Evolutionary conservation across 2,888 invertebrate species (phyloP), one percentile per base, ranked within the genome.

Genomic region (Ypsolopha scabrella): DNA sequence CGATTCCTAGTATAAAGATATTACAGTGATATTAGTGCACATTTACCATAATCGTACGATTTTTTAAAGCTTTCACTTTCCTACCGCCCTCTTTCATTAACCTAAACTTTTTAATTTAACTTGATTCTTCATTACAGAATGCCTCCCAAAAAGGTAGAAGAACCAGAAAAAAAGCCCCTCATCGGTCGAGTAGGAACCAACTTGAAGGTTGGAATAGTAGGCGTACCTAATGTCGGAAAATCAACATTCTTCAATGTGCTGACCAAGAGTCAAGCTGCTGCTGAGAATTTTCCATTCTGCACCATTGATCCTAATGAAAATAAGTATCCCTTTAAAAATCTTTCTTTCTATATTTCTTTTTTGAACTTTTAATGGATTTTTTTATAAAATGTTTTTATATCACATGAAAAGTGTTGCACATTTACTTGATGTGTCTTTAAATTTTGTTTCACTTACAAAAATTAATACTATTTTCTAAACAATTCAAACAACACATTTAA

Each of bases 281-380:
- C 99, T 50, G 99, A 99, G 77, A 99, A 99, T 78, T 99, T 99
- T 75, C 99, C 99, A 0, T 99, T 99, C 89, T 99, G 99, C 88
- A 99, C 99, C 79, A 99, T 99, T 75, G 98, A 99, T 87, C 99
- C 99, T 48, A 99, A 99, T 95, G 99, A 99, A 91, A 98, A 96
- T 97, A 95, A 97, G 97, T 96, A 93, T 92, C 52, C 41, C 50
- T 55, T 54, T 55, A n/a, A n/a, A n/a, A 47, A 39, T 43, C 53
- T 35, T 37, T 43, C 13, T 35, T 35, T 48, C 10, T 9, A 34
- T 34, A 3, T 24, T 24, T 24, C 24, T 24, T n/a, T n/a, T n/a
- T n/a, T 24, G 24, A 24, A 24, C 24, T 3, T 24, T 24, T 24
- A 24, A 14, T 10, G n/a, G 11, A 3, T 43, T 43, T 11, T n/a